Evolutionary conservation across 1,140 invertebrate genomes (phyloP).

Genomic region (Tetragnatha versicolor): DNA sequence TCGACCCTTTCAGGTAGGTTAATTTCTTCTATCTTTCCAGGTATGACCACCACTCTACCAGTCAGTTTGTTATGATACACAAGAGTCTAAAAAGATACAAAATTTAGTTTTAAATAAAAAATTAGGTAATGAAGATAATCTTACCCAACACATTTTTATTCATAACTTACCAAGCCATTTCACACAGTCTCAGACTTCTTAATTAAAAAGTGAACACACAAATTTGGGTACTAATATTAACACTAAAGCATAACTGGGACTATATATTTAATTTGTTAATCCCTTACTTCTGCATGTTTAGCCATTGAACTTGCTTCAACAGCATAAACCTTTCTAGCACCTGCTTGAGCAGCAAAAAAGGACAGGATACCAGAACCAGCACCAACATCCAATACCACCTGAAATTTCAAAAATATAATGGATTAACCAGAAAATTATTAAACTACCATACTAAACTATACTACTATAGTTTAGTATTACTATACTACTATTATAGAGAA

Average conservation of each 20-base stretch:
- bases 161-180: neutral
- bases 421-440: too few relatives aligned
- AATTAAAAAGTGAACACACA: neutral
- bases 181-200: neutral
- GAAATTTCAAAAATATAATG: slow-evolving; percentile 27
- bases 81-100: slow-evolving; percentile 70
- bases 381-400: slow-evolving; percentile 94
- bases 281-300: slow-evolving; percentile 84
- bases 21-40: slow-evolving; percentile 99
- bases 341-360: slow-evolving; percentile 98
- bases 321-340: slow-evolving; percentile 95
- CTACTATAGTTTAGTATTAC: too few relatives aligned
- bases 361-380: slow-evolving; percentile 97
- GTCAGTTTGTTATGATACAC: slow-evolving; percentile 89
- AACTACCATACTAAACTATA: too few relatives aligned
- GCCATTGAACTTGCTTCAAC: slow-evolving; percentile 99
- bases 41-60: slow-evolving; percentile 87
- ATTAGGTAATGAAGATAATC: neutral
- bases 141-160: neutral
- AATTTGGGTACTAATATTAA: neutral
- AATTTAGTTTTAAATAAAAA: neutral
- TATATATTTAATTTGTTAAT: slow-evolving; percentile 1
- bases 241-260: neutral
- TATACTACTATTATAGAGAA: too few relatives aligned
- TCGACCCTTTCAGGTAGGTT: slow-evolving; percentile 94